Conservation (phyloP, 2,888 invertebrate genomes). For the Hymenopus coronatus region DNA sequence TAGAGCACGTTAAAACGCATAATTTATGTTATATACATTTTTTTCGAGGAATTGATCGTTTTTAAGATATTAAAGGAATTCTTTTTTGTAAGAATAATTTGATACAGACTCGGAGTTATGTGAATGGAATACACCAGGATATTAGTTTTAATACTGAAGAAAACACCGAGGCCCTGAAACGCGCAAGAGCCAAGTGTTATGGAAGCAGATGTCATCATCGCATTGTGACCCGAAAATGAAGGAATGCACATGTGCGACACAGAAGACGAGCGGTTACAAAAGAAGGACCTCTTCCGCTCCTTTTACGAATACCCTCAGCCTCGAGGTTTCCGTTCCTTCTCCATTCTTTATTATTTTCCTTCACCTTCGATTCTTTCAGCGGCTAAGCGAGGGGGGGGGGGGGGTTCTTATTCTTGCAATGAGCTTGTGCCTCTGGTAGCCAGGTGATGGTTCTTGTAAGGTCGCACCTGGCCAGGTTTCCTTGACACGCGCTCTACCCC, state of each 20-base stretch:
- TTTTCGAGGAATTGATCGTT: too few relatives aligned
- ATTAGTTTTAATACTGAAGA: too few relatives aligned
- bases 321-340: background rate
- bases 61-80: too few relatives aligned
- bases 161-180: too few relatives aligned
- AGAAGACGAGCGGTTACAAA: background rate
- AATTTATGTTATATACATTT: too few relatives aligned
- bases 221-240: background rate
- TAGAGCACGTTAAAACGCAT: too few relatives aligned
- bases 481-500: background rate
- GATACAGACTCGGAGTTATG: too few relatives aligned
- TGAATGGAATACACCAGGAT: too few relatives aligned
- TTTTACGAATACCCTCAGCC: background rate
- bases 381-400: too few relatives aligned
- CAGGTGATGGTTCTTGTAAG: background rate
- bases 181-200: background rate
- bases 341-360: background rate
- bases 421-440: background rate
- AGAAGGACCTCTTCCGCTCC: background rate
- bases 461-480: background rate
- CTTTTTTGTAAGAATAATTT: too few relatives aligned
- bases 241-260: background rate
- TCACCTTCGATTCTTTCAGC: constrained; percentile 1
- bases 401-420: background rate
- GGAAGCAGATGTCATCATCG: background rate